Conservation (phyloP, 2,888 invertebrate species). For the Agrenia bidenticulata region DNA sequence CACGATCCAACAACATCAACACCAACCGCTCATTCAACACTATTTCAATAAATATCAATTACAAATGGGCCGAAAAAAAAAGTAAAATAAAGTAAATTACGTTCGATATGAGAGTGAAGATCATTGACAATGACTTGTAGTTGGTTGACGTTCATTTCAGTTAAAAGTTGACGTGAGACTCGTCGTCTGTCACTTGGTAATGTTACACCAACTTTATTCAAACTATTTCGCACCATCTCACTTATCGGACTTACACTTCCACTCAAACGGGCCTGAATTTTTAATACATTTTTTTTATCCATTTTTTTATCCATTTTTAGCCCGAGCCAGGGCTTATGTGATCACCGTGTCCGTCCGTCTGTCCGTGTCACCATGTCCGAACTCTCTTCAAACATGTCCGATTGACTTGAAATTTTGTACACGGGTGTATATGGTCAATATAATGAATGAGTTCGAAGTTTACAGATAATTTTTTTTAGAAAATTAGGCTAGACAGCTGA, state of each 20-base stretch:
- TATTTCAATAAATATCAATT: conserved; percentile 51
- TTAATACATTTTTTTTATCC: no score
- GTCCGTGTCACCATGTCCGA: no score
- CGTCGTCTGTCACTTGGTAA: conserved; percentile 80
- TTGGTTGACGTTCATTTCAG: conserved; percentile 91
- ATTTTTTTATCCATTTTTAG: no score
- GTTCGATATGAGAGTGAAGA: conserved; percentile 88
- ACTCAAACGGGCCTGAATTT: no score
- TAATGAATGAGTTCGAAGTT: no score
- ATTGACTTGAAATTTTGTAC: no score
- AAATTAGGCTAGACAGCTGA: no score
- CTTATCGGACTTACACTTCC: conserved; percentile 81
- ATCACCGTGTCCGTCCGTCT: no score
- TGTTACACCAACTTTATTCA: conserved; percentile 73
- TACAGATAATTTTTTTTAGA: no score
- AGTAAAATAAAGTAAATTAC: conserved; percentile 54
- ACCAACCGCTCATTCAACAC: conserved; percentile 87
- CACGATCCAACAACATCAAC: conserved; percentile 83
- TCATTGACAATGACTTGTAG: conserved; percentile 92
- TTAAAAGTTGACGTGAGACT: conserved; percentile 78
- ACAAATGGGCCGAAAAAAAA: background rate
- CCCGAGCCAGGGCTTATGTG: no score
- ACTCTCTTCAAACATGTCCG: no score
- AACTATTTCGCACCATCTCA: conserved; percentile 77
- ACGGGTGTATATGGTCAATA: no score